These are phyloP conservation scores for Drosophila mettleri DNA, from an alignment of 2,888 invertebrate genomes.

Conservation along the genomic window DNA sequence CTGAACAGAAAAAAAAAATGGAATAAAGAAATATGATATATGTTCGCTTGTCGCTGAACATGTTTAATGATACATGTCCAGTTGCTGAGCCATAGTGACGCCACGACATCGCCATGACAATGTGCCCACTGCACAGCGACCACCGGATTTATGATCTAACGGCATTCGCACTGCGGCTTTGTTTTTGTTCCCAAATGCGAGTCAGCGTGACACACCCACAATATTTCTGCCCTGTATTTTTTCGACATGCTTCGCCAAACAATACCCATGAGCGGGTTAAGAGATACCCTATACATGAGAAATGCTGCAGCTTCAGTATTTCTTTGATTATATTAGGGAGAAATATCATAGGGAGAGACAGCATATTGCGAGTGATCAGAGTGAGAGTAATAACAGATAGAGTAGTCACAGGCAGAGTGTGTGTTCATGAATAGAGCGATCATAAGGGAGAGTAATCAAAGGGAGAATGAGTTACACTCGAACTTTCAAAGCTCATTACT, in stretches of 20 bases:
- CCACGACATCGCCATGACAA: constrained; percentile 22
- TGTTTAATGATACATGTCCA: constrained; percentile 51
- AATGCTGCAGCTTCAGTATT: too few relatives aligned
- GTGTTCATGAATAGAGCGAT: too few relatives aligned
- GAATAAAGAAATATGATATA: constrained; percentile 31
- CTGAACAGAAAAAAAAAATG: background rate
- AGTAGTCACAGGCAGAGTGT: too few relatives aligned
- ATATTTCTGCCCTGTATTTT: background rate
- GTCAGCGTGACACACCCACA: constrained; percentile 30
- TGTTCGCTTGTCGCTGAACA: constrained; percentile 20
- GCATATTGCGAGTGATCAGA: too few relatives aligned
- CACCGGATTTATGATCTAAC: constrained; percentile 39
- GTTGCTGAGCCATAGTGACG: constrained; percentile 27
- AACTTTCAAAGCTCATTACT: too few relatives aligned
- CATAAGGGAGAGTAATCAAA: too few relatives aligned
- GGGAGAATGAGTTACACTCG: too few relatives aligned
- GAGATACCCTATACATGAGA: background rate
- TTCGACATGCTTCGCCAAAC: background rate
- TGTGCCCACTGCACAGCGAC: background rate
- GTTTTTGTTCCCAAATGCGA: constrained; percentile 45
- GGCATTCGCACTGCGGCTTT: constrained; percentile 26
- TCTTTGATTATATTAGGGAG: too few relatives aligned
- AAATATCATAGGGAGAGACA: too few relatives aligned
- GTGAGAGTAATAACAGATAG: too few relatives aligned
- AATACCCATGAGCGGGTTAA: background rate